Evolutionary conservation across 2,888 invertebrate species (phyloP).

Genomic region (Drosophila maculinotata): DNA sequence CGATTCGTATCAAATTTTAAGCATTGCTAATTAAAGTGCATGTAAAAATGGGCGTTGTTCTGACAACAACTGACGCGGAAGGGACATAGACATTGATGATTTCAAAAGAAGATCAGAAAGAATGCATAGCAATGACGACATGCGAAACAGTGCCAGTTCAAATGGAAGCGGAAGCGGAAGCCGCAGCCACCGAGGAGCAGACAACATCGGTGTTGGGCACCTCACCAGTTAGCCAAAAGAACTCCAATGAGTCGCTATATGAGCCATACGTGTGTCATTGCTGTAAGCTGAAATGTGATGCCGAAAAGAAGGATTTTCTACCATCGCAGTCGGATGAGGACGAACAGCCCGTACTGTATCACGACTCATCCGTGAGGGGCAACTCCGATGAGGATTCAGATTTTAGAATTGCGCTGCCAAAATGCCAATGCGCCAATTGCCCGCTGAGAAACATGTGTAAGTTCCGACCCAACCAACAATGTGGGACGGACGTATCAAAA

Average conservation of each 20-base stretch:
- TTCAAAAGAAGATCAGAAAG: neutral
- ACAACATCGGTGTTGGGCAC: neutral
- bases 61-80: conserved; percentile 23
- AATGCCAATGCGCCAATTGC: conserved; percentile 82
- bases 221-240: neutral
- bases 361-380: conserved; percentile 34
- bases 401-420: conserved; percentile 55
- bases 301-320: conserved; percentile 42
- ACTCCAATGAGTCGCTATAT: conserved; percentile 37
- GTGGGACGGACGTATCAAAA: conserved; percentile 62
- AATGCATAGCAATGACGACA: conserved; percentile 37
- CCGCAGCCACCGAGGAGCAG: neutral
- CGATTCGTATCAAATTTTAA: conserved; percentile 16
- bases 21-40: conserved; percentile 10
- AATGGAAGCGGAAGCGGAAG: no score
- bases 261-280: conserved; percentile 63
- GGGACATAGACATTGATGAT: conserved; percentile 52
- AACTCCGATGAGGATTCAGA: conserved; percentile 48
- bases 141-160: neutral
- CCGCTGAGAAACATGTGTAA: conserved; percentile 82
- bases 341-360: conserved; percentile 43
- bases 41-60: conserved; percentile 59
- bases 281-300: conserved; percentile 44
- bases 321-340: conserved; percentile 43
- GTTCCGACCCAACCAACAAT: conserved; percentile 46